phyloP scores from a whole-genome alignment of 2,888 invertebrate genomes.

The Campoplex capitator region DNA sequence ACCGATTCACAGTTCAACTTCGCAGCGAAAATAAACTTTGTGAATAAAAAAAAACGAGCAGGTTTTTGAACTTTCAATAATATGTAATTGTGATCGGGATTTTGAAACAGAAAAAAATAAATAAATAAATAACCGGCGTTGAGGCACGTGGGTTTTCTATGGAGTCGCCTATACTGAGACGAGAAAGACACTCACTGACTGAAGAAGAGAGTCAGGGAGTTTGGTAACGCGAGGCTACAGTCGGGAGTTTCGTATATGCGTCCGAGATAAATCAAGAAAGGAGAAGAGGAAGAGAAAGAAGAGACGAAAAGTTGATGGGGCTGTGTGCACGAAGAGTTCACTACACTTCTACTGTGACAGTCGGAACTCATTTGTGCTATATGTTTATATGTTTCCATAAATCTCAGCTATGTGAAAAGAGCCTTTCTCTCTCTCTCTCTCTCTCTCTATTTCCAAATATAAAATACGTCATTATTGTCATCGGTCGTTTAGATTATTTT shows the following conservation, averaged over 20 bases:
- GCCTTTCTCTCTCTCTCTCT: background rate
- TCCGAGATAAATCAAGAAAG: conserved; percentile 70
- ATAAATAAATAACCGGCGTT: conserved; percentile 17
- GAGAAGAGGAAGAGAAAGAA: conserved; percentile 67
- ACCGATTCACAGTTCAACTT: conserved; percentile 12
- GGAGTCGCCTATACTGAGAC: conserved; percentile 22
- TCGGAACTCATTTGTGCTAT: conserved; percentile 13
- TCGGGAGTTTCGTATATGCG: conserved; percentile 59
- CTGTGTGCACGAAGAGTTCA: conserved; percentile 57
- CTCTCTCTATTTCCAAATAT: background rate
- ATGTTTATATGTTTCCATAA: conserved; percentile 12
- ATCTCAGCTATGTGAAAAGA: background rate
- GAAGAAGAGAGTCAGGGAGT: conserved; percentile 45
- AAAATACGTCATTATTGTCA: conserved; percentile 14
- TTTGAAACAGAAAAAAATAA: background rate
- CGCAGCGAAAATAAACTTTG: background rate
- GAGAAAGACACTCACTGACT: conserved; percentile 40
- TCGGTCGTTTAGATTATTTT: background rate
- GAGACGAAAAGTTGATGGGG: conserved; percentile 54
- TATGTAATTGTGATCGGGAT: background rate
- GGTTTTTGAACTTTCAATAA: background rate
- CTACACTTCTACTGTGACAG: conserved; percentile 41
- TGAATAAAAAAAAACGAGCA: background rate
- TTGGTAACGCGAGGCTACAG: conserved; percentile 40
- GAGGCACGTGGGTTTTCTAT: conserved; percentile 37